Base-by-base conservation (phyloP, 2,888 invertebrate genomes). In the Melanophora roralis region DNA sequence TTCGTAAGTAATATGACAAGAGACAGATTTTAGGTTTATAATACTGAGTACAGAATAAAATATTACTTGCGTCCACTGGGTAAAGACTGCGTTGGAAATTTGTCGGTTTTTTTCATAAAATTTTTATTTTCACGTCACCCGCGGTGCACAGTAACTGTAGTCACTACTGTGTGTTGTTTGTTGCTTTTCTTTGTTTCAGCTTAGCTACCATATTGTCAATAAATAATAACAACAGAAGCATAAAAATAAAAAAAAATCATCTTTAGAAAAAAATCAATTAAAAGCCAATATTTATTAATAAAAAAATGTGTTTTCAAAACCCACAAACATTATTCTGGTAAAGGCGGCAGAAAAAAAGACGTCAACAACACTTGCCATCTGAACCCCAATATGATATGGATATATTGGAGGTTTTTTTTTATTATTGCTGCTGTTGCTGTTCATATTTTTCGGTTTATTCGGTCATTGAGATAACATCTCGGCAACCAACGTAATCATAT, bases 331-430 rank as follows among this genome's bases (percentile, higher is more conserved):
- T 47, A 38, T 27, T n/a, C 19, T 19, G 23, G 3, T n/a, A 21
- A 23, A n/a, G 27, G 6, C 27, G 4, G 47, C 16, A 38, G 34
- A 55, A 60, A 67, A 62, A 65, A 57, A 64, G 67, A 73, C 67
- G 60, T 67, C 78, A 72, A 78, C 78, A 78, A 45, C 72, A 78
- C 72, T 78, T 78, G 71, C 65, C 77, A 60, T 78, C 65, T 67
- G 65, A 73, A 73, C 78, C 55, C 65, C 47, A 72, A 55, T 57
- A 57, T 60, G n/a, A n/a, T n/a, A 57, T 60, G 53, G 60, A 68
- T 60, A 53, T 60, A 60, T 75, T 40, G 55, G 32, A 64, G 40
- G 32, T 69, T 57, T 67, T 49, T 16, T 27, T 21, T 6, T 49
- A 14, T n/a, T 47, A 36, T 9, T 57, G 45, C 16, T 38, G 36